A percentile compares a stretch with the other conserved stretches of the same genome.
phyloP scores from a whole-genome alignment of 2,797 vertebrate species.

The Periparus ater region DNA sequence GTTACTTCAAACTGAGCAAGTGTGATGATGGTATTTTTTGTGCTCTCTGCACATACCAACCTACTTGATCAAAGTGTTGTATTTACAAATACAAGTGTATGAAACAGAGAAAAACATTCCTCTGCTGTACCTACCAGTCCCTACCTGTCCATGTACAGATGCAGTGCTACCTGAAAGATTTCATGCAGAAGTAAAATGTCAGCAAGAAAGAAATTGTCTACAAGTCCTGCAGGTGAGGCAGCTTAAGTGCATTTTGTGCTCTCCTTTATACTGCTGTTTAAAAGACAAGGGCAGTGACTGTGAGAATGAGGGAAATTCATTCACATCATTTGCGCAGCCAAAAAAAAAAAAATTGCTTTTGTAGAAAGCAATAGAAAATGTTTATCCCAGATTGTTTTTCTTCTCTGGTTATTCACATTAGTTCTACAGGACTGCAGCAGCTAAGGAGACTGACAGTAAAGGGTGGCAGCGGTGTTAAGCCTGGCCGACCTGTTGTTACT shows the following conservation, averaged over 20 bases:
- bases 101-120: neutral
- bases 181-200: neutral
- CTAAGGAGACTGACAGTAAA: neutral
- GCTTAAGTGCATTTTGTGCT: neutral
- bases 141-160: neutral
- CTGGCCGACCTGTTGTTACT: neutral
- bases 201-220: neutral
- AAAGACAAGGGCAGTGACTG: neutral
- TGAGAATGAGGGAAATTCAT: neutral
- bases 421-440: neutral
- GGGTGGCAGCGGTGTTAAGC: fast-evolving
- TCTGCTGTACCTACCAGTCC: neutral
- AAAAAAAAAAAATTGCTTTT: neutral
- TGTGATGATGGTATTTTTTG: neutral
- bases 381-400: neutral
- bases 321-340: neutral
- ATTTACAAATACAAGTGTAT: neutral
- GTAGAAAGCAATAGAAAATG: neutral
- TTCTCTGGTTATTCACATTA: neutral
- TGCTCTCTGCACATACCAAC: neutral
- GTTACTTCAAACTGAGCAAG: neutral
- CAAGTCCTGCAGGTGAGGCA: neutral
- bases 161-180: neutral
- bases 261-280: neutral
- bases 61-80: neutral